These are phyloP conservation scores for Lasaia peninsularis DNA, from an alignment of 1,140 invertebrate genomes.

Conservation along the genomic window DNA sequence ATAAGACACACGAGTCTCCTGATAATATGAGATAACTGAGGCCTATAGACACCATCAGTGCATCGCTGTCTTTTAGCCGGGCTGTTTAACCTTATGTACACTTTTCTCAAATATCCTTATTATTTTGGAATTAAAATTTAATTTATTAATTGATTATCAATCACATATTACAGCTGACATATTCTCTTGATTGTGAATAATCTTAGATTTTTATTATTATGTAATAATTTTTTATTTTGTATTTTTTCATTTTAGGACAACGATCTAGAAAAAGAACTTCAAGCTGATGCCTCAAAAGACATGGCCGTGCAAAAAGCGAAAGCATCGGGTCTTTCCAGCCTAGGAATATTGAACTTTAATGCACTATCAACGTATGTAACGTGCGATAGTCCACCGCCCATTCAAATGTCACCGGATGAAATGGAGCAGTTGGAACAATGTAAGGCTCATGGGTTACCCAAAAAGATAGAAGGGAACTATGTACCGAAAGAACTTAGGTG, in stretches of 20 bases:
- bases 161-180: no score
- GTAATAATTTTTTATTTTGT: neutral
- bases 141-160: no score
- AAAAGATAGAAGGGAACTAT: slow-evolving; percentile 81
- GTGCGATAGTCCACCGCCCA: slow-evolving; percentile 86
- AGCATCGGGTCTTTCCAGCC: slow-evolving; percentile 47
- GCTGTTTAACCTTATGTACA: no score
- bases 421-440: slow-evolving; percentile 84
- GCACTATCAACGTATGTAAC: slow-evolving; percentile 80
- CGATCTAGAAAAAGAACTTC: slow-evolving; percentile 62
- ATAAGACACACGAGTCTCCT: no score
- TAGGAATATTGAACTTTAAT: slow-evolving; percentile 66
- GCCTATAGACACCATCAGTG: no score
- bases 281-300: slow-evolving; percentile 58
- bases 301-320: slow-evolving; percentile 47
- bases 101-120: no score
- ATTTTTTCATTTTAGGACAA: slow-evolving; percentile 42
- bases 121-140: no score
- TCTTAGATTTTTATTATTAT: no score
- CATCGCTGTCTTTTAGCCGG: no score
- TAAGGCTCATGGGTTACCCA: slow-evolving; percentile 84
- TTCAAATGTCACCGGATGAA: slow-evolving; percentile 87
- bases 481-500: slow-evolving; percentile 81
- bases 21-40: no score
- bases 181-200: no score